A percentile compares a stretch with the other conserved stretches of the same genome.
phyloP scores from a whole-genome alignment of 2,888 invertebrate genomes.

The Microplitis deprimator region DNA sequence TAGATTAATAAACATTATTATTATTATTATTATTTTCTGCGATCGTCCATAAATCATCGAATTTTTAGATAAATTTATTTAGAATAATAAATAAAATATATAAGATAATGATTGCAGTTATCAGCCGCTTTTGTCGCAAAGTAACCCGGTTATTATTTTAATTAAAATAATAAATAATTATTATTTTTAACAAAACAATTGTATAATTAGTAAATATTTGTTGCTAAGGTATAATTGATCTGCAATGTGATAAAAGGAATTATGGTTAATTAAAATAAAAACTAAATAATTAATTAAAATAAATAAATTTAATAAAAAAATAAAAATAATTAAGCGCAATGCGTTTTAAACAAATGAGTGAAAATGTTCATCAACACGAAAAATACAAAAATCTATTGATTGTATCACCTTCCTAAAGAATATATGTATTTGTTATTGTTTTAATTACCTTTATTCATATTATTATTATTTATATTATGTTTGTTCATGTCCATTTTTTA shows the following conservation, averaged over 20 bases:
- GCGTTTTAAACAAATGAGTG: slow-evolving; percentile 49
- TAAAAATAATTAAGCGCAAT: slow-evolving; percentile 26
- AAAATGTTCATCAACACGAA: slow-evolving; percentile 61
- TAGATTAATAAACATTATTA: neutral
- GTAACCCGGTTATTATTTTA: slow-evolving; percentile 14
- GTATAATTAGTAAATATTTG: slow-evolving; percentile 10
- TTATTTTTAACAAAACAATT: neutral
- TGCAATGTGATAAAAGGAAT: slow-evolving; percentile 21
- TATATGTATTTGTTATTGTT: slow-evolving; percentile 72
- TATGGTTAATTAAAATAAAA: neutral
- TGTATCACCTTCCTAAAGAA: slow-evolving; percentile 72
- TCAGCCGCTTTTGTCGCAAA: slow-evolving; percentile 17
- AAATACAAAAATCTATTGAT: slow-evolving; percentile 54
- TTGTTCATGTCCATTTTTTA: neutral
- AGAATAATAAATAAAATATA: neutral
- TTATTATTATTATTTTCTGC: neutral
- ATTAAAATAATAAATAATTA: slow-evolving; percentile 1
- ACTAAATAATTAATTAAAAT: slow-evolving; percentile 13
- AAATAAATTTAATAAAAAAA: slow-evolving; percentile 13
- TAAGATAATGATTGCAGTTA: slow-evolving; percentile 11
- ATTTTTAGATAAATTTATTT: slow-evolving; percentile 26
- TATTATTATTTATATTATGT: slow-evolving; percentile 9
- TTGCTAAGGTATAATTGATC: slow-evolving; percentile 27
- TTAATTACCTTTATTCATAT: slow-evolving; percentile 62
- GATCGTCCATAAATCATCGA: slow-evolving; percentile 10